Percentiles rank a stretch among this genome's conserved stretches.
These are phyloP conservation scores for Acrocephalus kingi DNA, from an alignment of 2,113 vertebrate species.

Conservation along the genomic window DNA sequence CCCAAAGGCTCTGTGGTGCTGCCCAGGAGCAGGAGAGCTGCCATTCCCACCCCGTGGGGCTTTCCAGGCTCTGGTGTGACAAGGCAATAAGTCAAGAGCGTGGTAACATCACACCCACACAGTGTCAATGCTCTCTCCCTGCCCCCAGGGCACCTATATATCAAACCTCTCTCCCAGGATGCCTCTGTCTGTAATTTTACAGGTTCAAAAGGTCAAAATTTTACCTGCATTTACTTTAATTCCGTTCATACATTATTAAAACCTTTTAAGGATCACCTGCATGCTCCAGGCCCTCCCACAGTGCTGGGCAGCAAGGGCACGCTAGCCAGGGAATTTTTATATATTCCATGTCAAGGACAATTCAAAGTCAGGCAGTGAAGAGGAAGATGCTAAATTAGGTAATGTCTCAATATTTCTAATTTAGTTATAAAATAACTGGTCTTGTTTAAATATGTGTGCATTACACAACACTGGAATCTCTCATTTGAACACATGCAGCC, in stretches of 20 bases:
- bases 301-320: not conserved
- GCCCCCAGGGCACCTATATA: not conserved
- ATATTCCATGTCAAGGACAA: slow-evolving; percentile 17
- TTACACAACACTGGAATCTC: not conserved
- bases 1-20: fast-evolving
- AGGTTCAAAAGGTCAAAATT: slow-evolving; percentile 17
- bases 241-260: slow-evolving; percentile 22
- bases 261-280: not conserved
- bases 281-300: not conserved
- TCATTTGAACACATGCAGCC: not conserved
- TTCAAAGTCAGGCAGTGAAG: not conserved
- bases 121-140: not conserved
- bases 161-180: not conserved
- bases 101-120: not conserved
- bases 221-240: slow-evolving; percentile 11
- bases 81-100: not conserved
- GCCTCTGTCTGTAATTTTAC: not conserved
- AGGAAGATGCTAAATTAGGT: not conserved
- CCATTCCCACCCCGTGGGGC: not conserved
- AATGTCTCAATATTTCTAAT: not conserved
- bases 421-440: not conserved
- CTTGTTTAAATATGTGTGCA: not conserved
- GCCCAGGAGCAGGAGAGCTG: not conserved
- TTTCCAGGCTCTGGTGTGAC: not conserved
- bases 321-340: not conserved